Percentiles rank a stretch among this genome's conserved stretches.
These are phyloP conservation scores for Meganola albula DNA, from an alignment of 2,888 invertebrate genomes.

Conservation along the genomic window DNA sequence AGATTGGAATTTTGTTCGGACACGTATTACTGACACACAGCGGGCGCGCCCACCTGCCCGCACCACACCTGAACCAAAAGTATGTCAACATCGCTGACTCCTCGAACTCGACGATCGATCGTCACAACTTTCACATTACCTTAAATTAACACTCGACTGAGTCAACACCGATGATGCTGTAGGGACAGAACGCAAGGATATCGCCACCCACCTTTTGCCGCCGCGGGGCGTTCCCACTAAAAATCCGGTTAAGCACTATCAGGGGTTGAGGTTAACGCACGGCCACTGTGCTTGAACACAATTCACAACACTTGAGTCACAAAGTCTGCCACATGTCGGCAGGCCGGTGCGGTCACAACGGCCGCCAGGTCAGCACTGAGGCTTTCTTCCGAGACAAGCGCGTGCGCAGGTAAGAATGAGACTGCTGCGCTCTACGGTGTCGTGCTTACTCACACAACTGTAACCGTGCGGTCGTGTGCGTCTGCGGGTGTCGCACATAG, in stretches of 20 bases:
- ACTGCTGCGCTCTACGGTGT: slow-evolving; percentile 40
- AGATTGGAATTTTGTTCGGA: slow-evolving; percentile 71
- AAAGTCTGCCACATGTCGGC: slow-evolving; percentile 63
- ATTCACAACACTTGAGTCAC: slow-evolving; percentile 71
- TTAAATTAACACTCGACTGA: slow-evolving; percentile 63
- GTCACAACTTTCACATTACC: slow-evolving; percentile 75
- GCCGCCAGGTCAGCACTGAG: slow-evolving; percentile 73
- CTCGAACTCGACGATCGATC: slow-evolving; percentile 63
- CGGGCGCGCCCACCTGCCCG: slow-evolving; percentile 69
- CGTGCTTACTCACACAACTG: slow-evolving; percentile 42
- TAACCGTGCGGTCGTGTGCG: slow-evolving; percentile 15
- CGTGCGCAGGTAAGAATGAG: slow-evolving; percentile 63
- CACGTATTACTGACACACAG: slow-evolving; percentile 57
- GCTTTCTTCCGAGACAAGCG: slow-evolving; percentile 65
- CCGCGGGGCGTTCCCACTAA: slow-evolving; percentile 59
- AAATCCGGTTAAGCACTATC: slow-evolving; percentile 74
- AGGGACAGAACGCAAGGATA: slow-evolving; percentile 18
- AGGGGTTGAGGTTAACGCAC: slow-evolving; percentile 73
- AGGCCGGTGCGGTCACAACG: slow-evolving; percentile 65
- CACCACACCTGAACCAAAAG: slow-evolving; percentile 73
- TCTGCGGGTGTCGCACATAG: slow-evolving; percentile 30
- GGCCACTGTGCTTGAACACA: slow-evolving; percentile 68
- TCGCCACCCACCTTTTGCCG: slow-evolving; percentile 59
- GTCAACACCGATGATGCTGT: slow-evolving; percentile 35
- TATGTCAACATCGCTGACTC: slow-evolving; percentile 70